Evolutionary conservation across 2,888 invertebrate genomes (phyloP).

Genomic region (Seladonia tumulorum): DNA sequence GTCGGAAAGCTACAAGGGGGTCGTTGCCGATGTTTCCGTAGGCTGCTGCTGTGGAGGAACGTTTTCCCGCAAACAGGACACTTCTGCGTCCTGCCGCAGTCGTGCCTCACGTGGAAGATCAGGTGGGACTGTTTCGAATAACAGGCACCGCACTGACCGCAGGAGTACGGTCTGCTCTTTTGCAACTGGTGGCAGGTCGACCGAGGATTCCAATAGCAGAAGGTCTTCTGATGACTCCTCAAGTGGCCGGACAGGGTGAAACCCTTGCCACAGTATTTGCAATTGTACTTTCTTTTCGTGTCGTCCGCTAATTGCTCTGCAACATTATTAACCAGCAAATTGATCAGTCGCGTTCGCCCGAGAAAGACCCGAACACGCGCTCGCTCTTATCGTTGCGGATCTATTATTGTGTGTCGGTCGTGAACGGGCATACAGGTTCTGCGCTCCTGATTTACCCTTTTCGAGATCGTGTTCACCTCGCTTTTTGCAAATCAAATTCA

Average conservation of each 20-base stretch:
- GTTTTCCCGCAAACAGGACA: conserved; percentile 71
- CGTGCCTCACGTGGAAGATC: conserved; percentile 74
- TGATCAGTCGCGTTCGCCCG: conserved; percentile 44
- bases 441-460: no score
- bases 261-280: conserved; percentile 70
- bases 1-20: conserved; percentile 58
- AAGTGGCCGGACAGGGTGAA: conserved; percentile 68
- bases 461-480: no score
- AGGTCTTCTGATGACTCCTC: conserved; percentile 65
- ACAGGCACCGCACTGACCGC: conserved; percentile 74
- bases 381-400: background rate
- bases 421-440: background rate
- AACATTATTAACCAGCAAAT: conserved; percentile 61
- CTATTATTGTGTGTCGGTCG: background rate
- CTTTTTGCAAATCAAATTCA: no score
- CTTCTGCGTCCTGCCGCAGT: conserved; percentile 74
- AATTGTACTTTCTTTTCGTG: conserved; percentile 68
- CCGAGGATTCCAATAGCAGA: conserved; percentile 68
- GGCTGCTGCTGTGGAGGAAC: conserved; percentile 74
- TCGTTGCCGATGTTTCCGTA: conserved; percentile 68
- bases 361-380: no score
- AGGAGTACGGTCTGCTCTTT: conserved; percentile 73
- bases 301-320: conserved; percentile 64
- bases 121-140: conserved; percentile 76
- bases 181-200: conserved; percentile 66